Conservation (phyloP, 2,797 vertebrate species). For the Xiphorhynchus erythropygius region DNA sequence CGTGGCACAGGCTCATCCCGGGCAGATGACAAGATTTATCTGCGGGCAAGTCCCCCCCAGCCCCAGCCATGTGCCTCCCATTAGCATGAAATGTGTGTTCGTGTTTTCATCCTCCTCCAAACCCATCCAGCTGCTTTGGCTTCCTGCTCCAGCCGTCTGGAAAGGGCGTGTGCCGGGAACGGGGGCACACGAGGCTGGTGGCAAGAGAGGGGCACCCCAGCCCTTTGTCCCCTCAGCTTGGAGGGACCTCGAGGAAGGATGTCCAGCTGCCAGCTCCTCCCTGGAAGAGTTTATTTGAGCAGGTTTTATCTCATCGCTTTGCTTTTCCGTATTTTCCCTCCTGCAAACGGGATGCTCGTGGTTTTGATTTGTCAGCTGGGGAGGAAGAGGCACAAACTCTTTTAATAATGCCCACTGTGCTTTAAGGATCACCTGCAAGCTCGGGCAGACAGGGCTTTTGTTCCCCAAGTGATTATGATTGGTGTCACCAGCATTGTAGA, state of each 20-base stretch:
- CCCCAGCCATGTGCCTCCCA: neutral
- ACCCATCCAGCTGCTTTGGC: neutral
- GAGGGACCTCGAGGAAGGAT: neutral
- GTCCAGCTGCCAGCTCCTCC: neutral
- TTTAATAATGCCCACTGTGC: neutral
- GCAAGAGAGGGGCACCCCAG: neutral
- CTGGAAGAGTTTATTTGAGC: neutral
- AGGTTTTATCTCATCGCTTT: neutral
- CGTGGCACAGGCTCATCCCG: accelerated
- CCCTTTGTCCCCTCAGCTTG: accelerated
- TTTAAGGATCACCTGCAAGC: neutral
- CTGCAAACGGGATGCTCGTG: neutral
- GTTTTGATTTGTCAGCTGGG: neutral
- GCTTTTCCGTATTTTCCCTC: neutral
- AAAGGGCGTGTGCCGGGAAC: neutral
- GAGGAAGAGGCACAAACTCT: neutral
- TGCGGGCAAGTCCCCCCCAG: neutral
- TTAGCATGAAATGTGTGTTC: neutral
- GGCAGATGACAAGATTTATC: neutral
- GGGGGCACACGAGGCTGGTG: neutral
- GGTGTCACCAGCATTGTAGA: neutral
- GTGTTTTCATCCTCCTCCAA: neutral
- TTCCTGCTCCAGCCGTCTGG: neutral
- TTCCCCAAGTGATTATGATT: neutral
- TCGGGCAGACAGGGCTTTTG: neutral